phyloP scores from a whole-genome alignment of 2,113 vertebrate species.

The Notechis scutatus region DNA sequence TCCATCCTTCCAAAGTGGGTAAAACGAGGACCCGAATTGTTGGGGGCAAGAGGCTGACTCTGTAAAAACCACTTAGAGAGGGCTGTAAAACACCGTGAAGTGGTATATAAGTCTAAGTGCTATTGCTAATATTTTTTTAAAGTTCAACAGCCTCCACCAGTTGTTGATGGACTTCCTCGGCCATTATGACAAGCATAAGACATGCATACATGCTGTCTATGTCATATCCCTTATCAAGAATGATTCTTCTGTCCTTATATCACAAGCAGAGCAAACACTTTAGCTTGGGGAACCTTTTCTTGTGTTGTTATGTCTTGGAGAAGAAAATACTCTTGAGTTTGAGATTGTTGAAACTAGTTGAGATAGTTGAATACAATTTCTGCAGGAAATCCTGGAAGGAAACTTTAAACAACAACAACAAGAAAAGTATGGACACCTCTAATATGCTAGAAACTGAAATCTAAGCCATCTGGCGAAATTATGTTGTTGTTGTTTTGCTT shows the following conservation, averaged over 20 bases:
- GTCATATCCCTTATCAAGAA: neutral
- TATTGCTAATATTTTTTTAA: too few relatives aligned
- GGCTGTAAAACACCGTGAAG: too few relatives aligned
- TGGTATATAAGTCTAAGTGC: too few relatives aligned
- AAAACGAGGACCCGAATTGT: too few relatives aligned
- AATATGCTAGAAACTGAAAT: neutral
- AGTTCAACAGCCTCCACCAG: neutral
- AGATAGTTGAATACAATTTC: neutral
- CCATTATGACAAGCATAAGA: neutral
- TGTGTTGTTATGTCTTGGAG: neutral
- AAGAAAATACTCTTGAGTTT: neutral
- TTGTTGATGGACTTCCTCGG: neutral
- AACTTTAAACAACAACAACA: neutral
- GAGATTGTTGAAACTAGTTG: neutral
- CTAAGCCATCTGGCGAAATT: neutral
- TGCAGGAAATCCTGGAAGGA: neutral
- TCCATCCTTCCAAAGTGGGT: too few relatives aligned
- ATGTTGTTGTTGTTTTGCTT: neutral
- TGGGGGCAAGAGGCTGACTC: too few relatives aligned
- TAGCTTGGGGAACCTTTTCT: neutral
- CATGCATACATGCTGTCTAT: neutral
- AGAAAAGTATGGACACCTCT: neutral
- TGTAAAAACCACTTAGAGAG: too few relatives aligned
- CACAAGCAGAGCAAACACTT: neutral
- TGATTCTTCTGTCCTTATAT: neutral